Conservation (phyloP, 2,797 vertebrate species). For the Hipposideros larvatus region DNA sequence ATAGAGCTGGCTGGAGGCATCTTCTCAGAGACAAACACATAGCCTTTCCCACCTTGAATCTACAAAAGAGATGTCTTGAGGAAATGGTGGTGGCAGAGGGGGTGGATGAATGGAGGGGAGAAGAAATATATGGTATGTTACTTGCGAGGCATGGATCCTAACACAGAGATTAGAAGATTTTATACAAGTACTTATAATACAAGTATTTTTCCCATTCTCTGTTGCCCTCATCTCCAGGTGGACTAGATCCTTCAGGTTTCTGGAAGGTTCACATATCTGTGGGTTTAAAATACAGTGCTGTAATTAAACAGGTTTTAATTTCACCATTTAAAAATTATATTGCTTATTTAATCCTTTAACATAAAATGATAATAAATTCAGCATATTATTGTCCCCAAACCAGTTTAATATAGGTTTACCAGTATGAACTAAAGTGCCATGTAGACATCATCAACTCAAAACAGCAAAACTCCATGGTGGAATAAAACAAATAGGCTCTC, state of each 20-base stretch:
- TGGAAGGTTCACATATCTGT: not conserved
- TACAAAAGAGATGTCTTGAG: not conserved
- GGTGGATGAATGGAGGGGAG: not conserved
- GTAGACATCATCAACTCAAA: not conserved
- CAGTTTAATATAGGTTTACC: not conserved
- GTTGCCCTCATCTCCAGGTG: not conserved
- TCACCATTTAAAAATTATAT: not conserved
- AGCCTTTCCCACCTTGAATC: not conserved
- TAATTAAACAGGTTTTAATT: conserved; percentile 29
- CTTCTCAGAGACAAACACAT: not conserved
- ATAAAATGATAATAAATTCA: conserved; percentile 22
- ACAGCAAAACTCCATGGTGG: not conserved
- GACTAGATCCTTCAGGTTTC: not conserved
- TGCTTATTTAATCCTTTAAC: conserved; percentile 4
- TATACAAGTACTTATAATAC: not conserved
- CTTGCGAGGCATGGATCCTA: not conserved
- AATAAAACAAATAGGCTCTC: not conserved
- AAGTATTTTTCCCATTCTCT: not conserved
- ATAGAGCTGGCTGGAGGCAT: not conserved
- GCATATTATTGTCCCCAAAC: not conserved
- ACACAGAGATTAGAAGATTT: not conserved
- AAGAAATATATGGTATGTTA: not conserved
- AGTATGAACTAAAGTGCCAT: not conserved
- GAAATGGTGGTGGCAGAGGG: not conserved
- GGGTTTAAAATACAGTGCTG: not conserved